Evolutionary conservation across 2,797 vertebrate species (phyloP), one percentile per base, ranked within the genome.

Genomic region (Siniperca obscura): DNA sequence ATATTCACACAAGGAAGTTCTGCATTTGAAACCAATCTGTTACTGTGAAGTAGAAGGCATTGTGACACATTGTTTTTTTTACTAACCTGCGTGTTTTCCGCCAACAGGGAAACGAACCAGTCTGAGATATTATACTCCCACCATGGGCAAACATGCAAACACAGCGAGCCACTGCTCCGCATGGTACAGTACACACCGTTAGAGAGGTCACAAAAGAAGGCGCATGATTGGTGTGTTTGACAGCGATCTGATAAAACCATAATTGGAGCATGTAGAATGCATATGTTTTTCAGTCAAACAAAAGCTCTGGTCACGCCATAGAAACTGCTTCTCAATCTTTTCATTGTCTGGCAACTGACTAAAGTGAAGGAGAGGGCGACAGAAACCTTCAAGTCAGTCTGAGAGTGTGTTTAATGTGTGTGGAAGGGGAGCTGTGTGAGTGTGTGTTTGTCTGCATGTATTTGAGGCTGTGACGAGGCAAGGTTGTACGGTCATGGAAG

Each of bases 71-170:
- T 91, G 89, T 83, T 90, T 85, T 87, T 87, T 86, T 4, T 65
- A 84, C 77, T 21, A 52, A 81, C 85, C 87, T 56, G 60, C 17
- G 61, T 85, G 56, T 91, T 87, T 90, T 91, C 82, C 52, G 22
- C 86, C 81, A 78, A 67, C 69, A 25, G 81, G 82, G 87, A 92
- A 89, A 74, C 83, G 80, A 91, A 91, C 83, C 82, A 82, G 86
- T 72, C 82, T 86, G 82, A 87, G 90, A 85, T 90, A 90, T 89
- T 92, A 67, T 55, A 88, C 90, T 94, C 94, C 97, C 97, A 92
- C 97, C 97, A 96, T 97, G 94, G 95, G 97, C 96, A 97, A 97
- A 98, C 94, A 98, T 88, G 95, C 96, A 97, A 97, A 98, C 96
- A 97, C 86, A 90, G 87, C 84, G 93, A 93, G 91, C 92, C 96